Conservation (phyloP, 2,113 vertebrate species). For the Cyanocitta stelleri region DNA sequence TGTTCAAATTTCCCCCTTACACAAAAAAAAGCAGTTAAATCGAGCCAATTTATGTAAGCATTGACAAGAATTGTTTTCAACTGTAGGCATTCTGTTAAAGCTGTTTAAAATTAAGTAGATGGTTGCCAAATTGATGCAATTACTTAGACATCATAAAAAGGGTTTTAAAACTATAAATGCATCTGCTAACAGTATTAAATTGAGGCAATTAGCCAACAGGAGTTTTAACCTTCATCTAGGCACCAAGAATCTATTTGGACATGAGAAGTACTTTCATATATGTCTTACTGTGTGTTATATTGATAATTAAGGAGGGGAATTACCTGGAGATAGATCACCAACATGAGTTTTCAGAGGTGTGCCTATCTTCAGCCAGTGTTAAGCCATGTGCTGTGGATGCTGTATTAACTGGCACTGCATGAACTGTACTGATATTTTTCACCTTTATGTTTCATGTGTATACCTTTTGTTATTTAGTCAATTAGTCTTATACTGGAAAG, state of each 20-base stretch:
- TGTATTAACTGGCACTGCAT: not conserved
- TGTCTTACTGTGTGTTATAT: not conserved
- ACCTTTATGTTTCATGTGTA: not conserved
- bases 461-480: not conserved
- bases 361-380: not conserved
- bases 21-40: constrained; percentile 11
- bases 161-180: constrained; percentile 37
- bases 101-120: constrained; percentile 60
- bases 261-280: not conserved
- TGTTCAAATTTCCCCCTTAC: constrained; percentile 47
- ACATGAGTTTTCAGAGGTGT: not conserved
- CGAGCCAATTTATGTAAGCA: constrained; percentile 51
- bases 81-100: constrained; percentile 34
- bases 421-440: not conserved
- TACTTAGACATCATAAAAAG: constrained; percentile 52
- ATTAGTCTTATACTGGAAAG: not conserved
- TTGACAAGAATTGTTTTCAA: constrained; percentile 59
- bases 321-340: not conserved
- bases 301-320: not conserved
- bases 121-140: constrained; percentile 51
- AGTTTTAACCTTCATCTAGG: constrained; percentile 37
- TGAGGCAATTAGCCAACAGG: constrained; percentile 36
- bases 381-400: rapidly evolving
- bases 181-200: constrained; percentile 45
- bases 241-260: not conserved